Base-by-base conservation (phyloP, 2,888 invertebrate genomes). In the Dynastes hyllus region DNA sequence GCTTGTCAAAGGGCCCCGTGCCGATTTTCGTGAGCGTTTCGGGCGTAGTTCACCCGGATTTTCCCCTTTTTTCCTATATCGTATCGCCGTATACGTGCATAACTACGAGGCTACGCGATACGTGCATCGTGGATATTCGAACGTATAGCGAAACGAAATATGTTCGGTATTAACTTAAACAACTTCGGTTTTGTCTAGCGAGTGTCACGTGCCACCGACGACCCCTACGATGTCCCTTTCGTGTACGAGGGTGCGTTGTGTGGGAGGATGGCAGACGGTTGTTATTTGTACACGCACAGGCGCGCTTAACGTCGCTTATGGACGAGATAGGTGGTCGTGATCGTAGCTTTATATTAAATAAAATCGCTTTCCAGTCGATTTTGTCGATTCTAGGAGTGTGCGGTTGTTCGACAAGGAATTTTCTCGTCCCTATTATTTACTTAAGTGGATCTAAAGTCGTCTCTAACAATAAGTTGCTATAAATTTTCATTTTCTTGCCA, bases 141-240 rank as follows among this genome's bases (percentile, higher is more conserved):
- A 77, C 29, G 66, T 65, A 32, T 50, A 53, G 77, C 65, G 77
- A 45, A 67, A n/a, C n/a, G 67, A 55, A 77, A 69, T 69, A 77
- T 40, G 78, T 61, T 61, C 78, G 45, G 50, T 70, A 77, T 77
- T 77, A 77, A 55, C 77, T 55, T 77, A 77, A 77, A 77, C 58
- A 67, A 77, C 53, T 77, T 37, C 45, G 58, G 63, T 61, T 70
- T 61, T 70, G 78, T 70, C 61, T 78, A 45, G 51, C 50, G 70
- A 50, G 70, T 50, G 70, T 78, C 78, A 69, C 70, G 70, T 63
- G 58, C 58, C 32, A n/a, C 0, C 32, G 50, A 9, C 29, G 65
- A 13, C 37, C 16, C 29, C 37, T 37, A 1, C 22, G 66, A 37
- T 16, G 5, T 45, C 67, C 16, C 16, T 22, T 40, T 45, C 13